Base-by-base conservation (phyloP, 2,113 vertebrate genomes). In the Neolamprologus longior region DNA sequence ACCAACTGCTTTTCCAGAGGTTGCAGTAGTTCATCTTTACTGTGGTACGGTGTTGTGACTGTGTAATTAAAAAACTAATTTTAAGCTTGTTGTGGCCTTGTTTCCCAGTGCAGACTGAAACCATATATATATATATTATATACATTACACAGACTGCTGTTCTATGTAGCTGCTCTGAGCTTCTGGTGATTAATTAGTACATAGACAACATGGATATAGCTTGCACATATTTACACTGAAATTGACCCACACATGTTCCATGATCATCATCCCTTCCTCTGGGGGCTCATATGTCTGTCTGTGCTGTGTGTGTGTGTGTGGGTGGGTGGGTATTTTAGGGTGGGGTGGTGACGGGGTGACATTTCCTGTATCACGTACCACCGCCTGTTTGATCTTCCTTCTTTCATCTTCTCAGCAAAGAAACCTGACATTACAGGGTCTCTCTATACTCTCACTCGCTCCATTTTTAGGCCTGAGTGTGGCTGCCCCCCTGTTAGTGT, bases 381-480 rank as follows among this genome's bases (percentile, higher is more conserved):
- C 83, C 2, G 83, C 61, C 87, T 94, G 94, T 96, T 96, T 96
- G 94, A 96, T 96, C 94, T 93, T 86, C 81, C 50, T 85, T 90
- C 95, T 96, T 95, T 95, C 94, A 95, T 96, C 95, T 95, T 91
- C 94, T 94, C 85, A 37, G 92, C 89, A 95, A 96, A 96, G 93
- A 94, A 95, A 94, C 86, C 92, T 94, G 92, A 93, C 93, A 94
- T 95, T 92, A 92, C 90, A 86, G 83, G 90, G 88, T 93, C 94
- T 91, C 87, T 90, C 81, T 89, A 82, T n/a, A 79, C 86, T 90
- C 83, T 90, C 88, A 71, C 93, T 91, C 1, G 40, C 87, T 86
- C 80, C 68, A 89, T 93, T 91, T 91, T 80, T 42, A 63, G 83
- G 57, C 66, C 28, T 80, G 88, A 89, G 85, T 86, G 82, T 73